Evolutionary conservation across 2,888 invertebrate species (phyloP).

Genomic region (Onchidella celtica): DNA sequence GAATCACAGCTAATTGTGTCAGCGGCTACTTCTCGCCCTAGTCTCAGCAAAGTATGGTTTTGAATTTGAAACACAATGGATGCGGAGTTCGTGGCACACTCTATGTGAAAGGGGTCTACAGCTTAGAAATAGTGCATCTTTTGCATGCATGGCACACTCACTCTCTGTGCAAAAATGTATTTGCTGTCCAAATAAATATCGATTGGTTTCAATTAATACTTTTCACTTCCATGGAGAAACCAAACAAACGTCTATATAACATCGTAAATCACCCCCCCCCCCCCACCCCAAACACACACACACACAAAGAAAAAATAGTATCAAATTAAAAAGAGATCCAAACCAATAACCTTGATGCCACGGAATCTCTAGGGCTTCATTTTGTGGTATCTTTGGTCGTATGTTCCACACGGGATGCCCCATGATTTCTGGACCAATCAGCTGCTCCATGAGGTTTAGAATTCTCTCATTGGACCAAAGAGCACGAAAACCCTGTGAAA

Average conservation of each 20-base stretch:
- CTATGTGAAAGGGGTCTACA: too few relatives aligned
- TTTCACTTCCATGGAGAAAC: not conserved
- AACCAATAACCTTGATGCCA: constrained; percentile 30
- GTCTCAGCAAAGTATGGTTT: too few relatives aligned
- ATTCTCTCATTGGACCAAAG: constrained; percentile 20
- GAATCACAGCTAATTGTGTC: too few relatives aligned
- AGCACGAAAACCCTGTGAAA: not conserved
- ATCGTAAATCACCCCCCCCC: too few relatives aligned
- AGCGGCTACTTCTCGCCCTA: too few relatives aligned
- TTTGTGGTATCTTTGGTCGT: constrained; percentile 14
- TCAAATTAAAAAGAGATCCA: not conserved
- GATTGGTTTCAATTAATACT: not conserved
- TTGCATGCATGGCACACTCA: too few relatives aligned
- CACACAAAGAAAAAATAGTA: not conserved
- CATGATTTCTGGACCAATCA: constrained; percentile 28
- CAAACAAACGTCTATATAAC: too few relatives aligned
- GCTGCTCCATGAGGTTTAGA: constrained; percentile 27
- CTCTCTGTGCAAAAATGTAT: not conserved
- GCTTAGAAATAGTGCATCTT: too few relatives aligned
- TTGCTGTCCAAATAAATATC: not conserved
- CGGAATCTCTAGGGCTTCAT: constrained; percentile 4
- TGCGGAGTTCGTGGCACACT: too few relatives aligned
- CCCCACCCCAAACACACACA: too few relatives aligned
- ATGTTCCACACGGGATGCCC: constrained; percentile 36
- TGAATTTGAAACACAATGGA: too few relatives aligned